phyloP scores from a whole-genome alignment of 2,888 invertebrate species.

The Agonopterix alstromeriana region DNA sequence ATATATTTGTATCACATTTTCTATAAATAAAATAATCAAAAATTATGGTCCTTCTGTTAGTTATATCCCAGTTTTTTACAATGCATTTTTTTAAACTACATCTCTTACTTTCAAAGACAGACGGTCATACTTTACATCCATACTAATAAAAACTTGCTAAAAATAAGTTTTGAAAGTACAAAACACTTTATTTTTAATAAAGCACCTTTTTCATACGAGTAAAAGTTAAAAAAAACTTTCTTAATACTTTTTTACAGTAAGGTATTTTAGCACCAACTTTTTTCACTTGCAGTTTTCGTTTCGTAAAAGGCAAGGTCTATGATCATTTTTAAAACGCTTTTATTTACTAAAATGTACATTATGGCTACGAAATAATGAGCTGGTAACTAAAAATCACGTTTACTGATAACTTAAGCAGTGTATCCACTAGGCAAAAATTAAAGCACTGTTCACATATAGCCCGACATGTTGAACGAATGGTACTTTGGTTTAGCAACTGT shows the following conservation, averaged over 20 bases:
- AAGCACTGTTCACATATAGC: too few species aligned
- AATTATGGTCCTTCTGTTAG: constrained; percentile 47
- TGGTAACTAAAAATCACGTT: too few species aligned
- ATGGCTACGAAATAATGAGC: too few species aligned
- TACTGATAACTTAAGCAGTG: too few species aligned
- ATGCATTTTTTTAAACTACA: neutral
- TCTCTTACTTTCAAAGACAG: too few species aligned
- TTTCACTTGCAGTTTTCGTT: neutral
- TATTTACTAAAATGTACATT: too few species aligned
- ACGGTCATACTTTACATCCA: too few species aligned
- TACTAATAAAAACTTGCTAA: neutral
- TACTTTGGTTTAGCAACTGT: too few species aligned
- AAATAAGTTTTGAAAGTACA: neutral
- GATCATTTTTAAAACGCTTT: too few species aligned
- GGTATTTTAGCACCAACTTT: constrained; percentile 5
- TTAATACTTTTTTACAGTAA: constrained; percentile 5
- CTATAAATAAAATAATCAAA: constrained; percentile 27
- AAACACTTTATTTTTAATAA: neutral
- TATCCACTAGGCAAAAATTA: too few species aligned
- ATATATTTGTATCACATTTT: constrained; percentile 61
- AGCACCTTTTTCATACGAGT: constrained; percentile 1
- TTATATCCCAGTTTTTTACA: constrained; percentile 25
- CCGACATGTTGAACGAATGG: too few species aligned
- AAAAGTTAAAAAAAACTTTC: constrained; percentile 2
- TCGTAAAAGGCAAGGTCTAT: too few species aligned